Evolutionary conservation across 2,113 vertebrate genomes (phyloP), one percentile per base, ranked within the genome.

Genomic region (Amblyopsis rosae): DNA sequence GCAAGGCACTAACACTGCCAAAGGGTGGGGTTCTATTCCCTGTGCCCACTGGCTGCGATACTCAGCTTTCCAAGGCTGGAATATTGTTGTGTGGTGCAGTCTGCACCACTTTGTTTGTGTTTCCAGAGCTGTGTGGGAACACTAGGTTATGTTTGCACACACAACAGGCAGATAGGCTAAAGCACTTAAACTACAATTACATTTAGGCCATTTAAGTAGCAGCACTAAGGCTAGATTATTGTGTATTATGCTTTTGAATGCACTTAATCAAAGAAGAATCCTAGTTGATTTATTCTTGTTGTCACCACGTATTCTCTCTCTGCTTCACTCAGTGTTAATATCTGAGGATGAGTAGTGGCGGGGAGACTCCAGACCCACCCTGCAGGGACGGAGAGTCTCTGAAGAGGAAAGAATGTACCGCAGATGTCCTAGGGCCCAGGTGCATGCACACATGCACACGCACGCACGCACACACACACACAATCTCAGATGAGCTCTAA

Each of bases 401-500:
- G 53, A 54, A 54, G 53, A 54, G 53, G 53, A 54, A 54, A 54
- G 53, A 54, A 6, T 54, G 53, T 54, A 15, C 6, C 12, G 16
- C 12, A n/a, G 53, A 54, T 16, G 12, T n/a, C 53, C 53, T 54
- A 16, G 53, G 15, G 12, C 53, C 53, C 12, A 54, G 53, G 53
- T 54, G 6, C 53, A 54, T 3, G n/a, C 53, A 17, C 53, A 15
- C 53, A 54, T 13, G n/a, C 12, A 15, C 53, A 54, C 53, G 6
- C 53, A 54, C 1, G n/a, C 53, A 54, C 53, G 6, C 53, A 54
- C 51, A 97, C 98, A 75, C 49, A 59, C 12, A 35, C 3, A 15
- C 15, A 41, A 51, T 33, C 56, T 58, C 9, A 51, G 1, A 9
- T 15, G 1, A 50, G 12, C n/a, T 48, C 8, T 48, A 17, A 49